Percentiles rank a stretch among this genome's conserved stretches.
Evolutionary conservation across 1,140 invertebrate species (phyloP).

Genomic region (Himalopsyche phryganea): DNA sequence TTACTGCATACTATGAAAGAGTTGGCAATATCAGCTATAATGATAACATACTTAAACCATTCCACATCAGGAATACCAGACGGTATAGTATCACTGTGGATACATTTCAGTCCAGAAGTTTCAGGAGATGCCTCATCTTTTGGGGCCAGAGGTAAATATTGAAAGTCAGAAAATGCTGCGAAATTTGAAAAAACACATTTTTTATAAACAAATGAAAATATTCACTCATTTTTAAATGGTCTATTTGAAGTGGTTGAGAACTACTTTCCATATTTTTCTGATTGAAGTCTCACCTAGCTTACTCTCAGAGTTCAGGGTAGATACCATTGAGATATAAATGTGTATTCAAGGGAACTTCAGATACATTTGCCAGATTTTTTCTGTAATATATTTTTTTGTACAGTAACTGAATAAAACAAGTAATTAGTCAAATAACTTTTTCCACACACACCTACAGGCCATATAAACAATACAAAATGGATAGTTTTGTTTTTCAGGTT

Average conservation of each 20-base stretch:
- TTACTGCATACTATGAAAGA: too few species aligned
- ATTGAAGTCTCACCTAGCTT: neutral
- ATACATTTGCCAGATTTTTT: neutral
- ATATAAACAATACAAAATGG: too few species aligned
- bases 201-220: neutral
- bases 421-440: too few species aligned
- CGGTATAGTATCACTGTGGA: constrained; percentile 67
- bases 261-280: neutral
- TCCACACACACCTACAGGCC: too few species aligned
- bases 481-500: too few species aligned
- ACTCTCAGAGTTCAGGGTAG: neutral
- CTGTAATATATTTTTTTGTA: neutral
- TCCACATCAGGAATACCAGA: constrained; percentile 54
- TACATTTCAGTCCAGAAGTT: constrained; percentile 48
- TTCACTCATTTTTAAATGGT: neutral
- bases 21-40: too few species aligned
- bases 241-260: neutral
- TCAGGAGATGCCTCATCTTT: constrained; percentile 37
- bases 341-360: neutral
- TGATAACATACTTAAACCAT: constrained; percentile 56
- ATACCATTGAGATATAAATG: neutral
- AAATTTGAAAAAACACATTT: too few species aligned
- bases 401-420: neutral
- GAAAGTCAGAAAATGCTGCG: constrained; percentile 84
- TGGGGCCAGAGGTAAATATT: constrained; percentile 74